phyloP scores from a whole-genome alignment of 2,888 invertebrate species.

The Acanthopleura granulata region DNA sequence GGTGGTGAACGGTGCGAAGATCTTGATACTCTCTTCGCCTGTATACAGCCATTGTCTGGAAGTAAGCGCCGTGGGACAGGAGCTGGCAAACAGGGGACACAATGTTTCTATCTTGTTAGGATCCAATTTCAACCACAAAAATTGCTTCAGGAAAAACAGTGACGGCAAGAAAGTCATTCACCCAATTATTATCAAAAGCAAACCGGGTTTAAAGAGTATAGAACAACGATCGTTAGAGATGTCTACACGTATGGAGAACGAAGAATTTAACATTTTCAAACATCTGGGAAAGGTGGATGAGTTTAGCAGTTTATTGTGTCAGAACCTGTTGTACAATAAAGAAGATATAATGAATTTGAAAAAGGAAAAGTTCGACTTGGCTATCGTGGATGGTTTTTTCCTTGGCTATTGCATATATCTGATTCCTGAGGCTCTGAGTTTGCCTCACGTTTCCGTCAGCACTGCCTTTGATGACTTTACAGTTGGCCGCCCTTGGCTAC shows the following conservation, averaged over 20 bases:
- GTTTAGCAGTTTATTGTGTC: neutral
- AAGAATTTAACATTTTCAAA: slow-evolving; percentile 10
- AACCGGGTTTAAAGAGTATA: neutral
- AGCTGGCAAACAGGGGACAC: slow-evolving; percentile 22
- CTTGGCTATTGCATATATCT: slow-evolving; percentile 15
- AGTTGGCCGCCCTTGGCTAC: neutral
- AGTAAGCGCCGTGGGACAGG: slow-evolving; percentile 16
- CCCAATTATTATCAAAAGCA: neutral
- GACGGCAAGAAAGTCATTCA: neutral
- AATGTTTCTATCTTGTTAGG: slow-evolving; percentile 17
- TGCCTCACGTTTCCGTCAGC: slow-evolving; percentile 26
- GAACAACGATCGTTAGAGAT: neutral
- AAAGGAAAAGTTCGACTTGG: slow-evolving; percentile 26
- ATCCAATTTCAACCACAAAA: neutral
- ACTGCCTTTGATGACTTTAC: neutral
- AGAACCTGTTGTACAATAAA: neutral
- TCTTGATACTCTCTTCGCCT: slow-evolving; percentile 19
- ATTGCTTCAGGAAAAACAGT: neutral
- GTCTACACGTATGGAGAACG: neutral
- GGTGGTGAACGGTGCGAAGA: neutral
- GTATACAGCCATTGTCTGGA: slow-evolving; percentile 19
- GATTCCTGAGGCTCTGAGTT: slow-evolving; percentile 23
- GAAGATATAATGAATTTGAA: neutral
- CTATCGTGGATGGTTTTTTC: slow-evolving; percentile 23
- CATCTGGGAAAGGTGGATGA: neutral